Conservation (phyloP, 1,140 invertebrate genomes). For the Cephus cinctus region DNA sequence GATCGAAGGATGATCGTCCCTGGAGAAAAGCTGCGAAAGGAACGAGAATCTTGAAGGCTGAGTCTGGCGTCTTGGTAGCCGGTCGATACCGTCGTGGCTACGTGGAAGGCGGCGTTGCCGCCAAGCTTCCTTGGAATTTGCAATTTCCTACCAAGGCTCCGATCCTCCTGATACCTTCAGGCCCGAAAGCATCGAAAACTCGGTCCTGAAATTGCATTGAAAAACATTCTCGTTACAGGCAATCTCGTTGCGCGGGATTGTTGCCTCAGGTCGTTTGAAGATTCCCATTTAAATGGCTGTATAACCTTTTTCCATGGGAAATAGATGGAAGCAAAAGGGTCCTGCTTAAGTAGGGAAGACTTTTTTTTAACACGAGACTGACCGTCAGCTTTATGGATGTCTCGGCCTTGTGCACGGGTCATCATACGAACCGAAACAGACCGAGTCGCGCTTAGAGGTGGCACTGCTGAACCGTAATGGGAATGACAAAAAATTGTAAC, state of each 20-base stretch:
- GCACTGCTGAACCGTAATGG: no score
- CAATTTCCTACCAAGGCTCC: slow-evolving; percentile 27
- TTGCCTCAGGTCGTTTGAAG: no score
- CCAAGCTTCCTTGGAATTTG: slow-evolving; percentile 32
- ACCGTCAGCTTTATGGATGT: neutral
- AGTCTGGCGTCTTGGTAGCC: slow-evolving; percentile 31
- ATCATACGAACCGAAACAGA: neutral
- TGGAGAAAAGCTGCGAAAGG: slow-evolving; percentile 25
- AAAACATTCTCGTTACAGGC: no score
- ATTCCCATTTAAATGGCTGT: no score
- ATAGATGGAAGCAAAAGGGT: no score
- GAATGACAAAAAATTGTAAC: slow-evolving; percentile 24
- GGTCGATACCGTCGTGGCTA: slow-evolving; percentile 39
- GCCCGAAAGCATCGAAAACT: neutral
- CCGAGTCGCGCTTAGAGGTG: no score
- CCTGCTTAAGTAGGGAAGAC: no score
- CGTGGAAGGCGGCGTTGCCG: slow-evolving; percentile 32
- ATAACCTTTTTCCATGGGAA: no score
- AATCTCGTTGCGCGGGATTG: no score
- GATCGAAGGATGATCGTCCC: no score
- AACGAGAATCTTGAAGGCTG: slow-evolving; percentile 31
- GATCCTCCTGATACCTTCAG: neutral
- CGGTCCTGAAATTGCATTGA: no score
- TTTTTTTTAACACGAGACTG: no score
- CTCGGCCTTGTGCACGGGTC: neutral